Conservation (phyloP, 2,113 vertebrate species). For the Callospermophilus lateralis region DNA sequence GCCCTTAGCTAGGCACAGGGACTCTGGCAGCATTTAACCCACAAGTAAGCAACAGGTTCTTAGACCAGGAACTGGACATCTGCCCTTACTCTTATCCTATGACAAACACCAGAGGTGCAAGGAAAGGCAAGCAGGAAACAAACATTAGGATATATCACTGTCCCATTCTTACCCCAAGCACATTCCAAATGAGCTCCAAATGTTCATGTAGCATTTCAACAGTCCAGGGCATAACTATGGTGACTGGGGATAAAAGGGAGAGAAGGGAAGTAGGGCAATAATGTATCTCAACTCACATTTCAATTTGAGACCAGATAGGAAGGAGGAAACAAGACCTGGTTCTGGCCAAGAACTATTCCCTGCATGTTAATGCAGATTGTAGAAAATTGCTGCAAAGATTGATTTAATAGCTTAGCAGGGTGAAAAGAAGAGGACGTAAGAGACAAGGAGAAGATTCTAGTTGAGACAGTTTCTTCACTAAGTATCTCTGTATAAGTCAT, state of each 20-base stretch:
- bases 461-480: background rate
- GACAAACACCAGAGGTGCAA: slow-evolving; percentile 57
- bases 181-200: slow-evolving; percentile 26
- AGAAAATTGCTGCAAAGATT: background rate
- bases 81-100: slow-evolving; percentile 10
- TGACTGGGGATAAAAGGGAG: background rate
- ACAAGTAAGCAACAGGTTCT: slow-evolving; percentile 54
- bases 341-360: background rate
- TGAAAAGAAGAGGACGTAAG: background rate
- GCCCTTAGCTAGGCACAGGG: background rate
- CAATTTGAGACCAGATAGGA: background rate
- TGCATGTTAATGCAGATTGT: background rate
- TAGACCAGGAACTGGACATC: background rate
- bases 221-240: background rate
- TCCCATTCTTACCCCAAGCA: slow-evolving; percentile 23
- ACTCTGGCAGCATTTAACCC: slow-evolving; percentile 62
- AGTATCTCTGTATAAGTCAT: background rate
- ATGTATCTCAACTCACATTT: background rate
- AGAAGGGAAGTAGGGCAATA: background rate
- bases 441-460: background rate
- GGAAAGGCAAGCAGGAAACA: slow-evolving; percentile 15
- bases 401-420: background rate
- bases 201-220: background rate
- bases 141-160: slow-evolving; percentile 52
- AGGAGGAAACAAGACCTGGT: background rate